Percentiles rank a stretch among this genome's conserved stretches.
Conservation (phyloP, 2,888 invertebrate genomes). For the Leptinotarsa tumamoca region DNA sequence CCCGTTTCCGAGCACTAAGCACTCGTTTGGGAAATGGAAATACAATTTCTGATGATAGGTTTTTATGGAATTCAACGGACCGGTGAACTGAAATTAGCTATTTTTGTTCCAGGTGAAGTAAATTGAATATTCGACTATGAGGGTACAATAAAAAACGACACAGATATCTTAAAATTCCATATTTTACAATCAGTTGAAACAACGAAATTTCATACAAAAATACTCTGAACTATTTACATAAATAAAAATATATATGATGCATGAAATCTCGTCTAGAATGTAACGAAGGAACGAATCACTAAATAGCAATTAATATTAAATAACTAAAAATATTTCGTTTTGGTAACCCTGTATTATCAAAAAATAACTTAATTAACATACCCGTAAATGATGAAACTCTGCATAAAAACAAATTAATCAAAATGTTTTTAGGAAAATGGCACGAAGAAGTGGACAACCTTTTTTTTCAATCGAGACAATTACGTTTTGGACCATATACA, state of each 20-base stretch:
- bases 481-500: slow-evolving; percentile 48
- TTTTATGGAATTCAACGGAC: not conserved
- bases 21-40: too few species aligned
- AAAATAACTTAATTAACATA: slow-evolving; percentile 52
- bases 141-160: not conserved
- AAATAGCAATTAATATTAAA: slow-evolving; percentile 47
- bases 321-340: slow-evolving; percentile 51
- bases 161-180: slow-evolving; percentile 5
- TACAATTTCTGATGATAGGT: not conserved
- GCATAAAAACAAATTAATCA: slow-evolving; percentile 48
- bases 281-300: slow-evolving; percentile 32
- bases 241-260: slow-evolving; percentile 40
- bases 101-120: slow-evolving; percentile 31
- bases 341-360: slow-evolving; percentile 62
- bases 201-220: slow-evolving; percentile 36
- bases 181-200: slow-evolving; percentile 15
- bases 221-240: slow-evolving; percentile 42
- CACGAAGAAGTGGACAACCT: slow-evolving; percentile 26
- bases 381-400: slow-evolving; percentile 50
- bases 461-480: slow-evolving; percentile 22
- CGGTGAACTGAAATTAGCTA: slow-evolving; percentile 3
- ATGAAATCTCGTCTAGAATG: slow-evolving; percentile 34
- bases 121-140: not conserved
- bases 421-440: not conserved
- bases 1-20: too few species aligned